Base-by-base conservation (phyloP, 2,113 vertebrate species). In the Petrocephalus microphthalmus region DNA sequence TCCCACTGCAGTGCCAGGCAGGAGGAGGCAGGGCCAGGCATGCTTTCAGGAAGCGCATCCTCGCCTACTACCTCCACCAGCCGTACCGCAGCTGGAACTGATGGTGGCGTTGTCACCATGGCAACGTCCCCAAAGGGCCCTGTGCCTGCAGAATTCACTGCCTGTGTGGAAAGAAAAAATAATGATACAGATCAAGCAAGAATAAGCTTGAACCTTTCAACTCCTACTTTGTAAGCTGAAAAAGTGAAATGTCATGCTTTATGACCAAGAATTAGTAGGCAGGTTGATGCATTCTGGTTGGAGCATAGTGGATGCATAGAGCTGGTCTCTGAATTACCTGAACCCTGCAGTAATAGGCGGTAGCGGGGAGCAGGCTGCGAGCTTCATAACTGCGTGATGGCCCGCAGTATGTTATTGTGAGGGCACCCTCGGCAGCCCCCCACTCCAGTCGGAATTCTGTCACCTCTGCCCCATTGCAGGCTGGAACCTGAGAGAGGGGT, bases 1-100 rank as follows among this genome's bases (percentile, higher is more conserved):
- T 95, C 94, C 96, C 96, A 97, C 0, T 93, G 93, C 88, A 97
- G 88, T 29, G 93, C 95, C 92, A 97, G 93, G 93, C 96, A 95
- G 88, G 67, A 95, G 22, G 95, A 93, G 22, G 95, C 94, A 19
- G 91, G 91, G 74, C 92, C 88, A 25, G 94, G 93, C 86, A 92
- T 54, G 87, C 91, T 64, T n/a, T 89, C 84, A 52, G 94, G 94
- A 85, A 93, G 5, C n/a, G 93, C 92, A 74, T 95, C 94, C 88
- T 94, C 94, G 88, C 94, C 91, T 1, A 95, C 91, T 42, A 95
- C 87, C 60, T 95, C 93, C 64, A 97, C 90, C 5, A 92, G 88
- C 0, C 93, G 82, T 20, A 97, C 94, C 0, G 93, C 92, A 7
- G 95, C 95, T 0, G 96, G 96, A 51, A 94, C 95, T 0, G 95